Evolutionary conservation across 2,888 invertebrate species (phyloP).

Genomic region (Protula sp.): DNA sequence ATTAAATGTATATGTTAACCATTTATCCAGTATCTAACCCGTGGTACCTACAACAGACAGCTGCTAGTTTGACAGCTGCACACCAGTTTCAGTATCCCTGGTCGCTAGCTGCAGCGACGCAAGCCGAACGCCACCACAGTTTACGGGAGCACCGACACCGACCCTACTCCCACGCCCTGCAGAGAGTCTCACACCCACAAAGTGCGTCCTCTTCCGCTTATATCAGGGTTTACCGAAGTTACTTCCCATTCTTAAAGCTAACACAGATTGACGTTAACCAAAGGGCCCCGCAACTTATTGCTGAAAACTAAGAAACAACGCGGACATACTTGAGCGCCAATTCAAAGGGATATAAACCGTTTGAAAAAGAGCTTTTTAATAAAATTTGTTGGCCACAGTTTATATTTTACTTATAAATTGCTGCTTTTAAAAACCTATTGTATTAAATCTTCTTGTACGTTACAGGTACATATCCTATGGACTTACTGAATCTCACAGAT

Average conservation of each 20-base stretch:
- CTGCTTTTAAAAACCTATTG: too few relatives aligned
- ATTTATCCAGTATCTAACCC: background rate
- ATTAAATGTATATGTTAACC: too few relatives aligned
- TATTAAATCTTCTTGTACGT: background rate
- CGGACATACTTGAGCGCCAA: too few relatives aligned
- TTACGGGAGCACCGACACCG: constrained; percentile 37
- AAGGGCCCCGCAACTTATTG: too few relatives aligned
- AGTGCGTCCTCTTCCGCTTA: constrained; percentile 29
- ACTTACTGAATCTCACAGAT: background rate
- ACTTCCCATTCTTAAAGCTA: too few relatives aligned
- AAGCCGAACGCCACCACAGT: constrained; percentile 9
- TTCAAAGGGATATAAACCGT: too few relatives aligned
- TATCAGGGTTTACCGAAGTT: too few relatives aligned
- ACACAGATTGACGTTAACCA: too few relatives aligned
- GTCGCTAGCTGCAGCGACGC: background rate
- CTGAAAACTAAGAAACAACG: too few relatives aligned
- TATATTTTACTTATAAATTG: too few relatives aligned
- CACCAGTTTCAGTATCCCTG: background rate
- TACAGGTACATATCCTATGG: background rate
- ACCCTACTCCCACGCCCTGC: constrained; percentile 40
- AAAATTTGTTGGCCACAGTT: too few relatives aligned
- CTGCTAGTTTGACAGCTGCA: background rate
- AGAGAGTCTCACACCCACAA: constrained; percentile 39
- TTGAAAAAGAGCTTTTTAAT: too few relatives aligned
- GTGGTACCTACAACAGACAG: background rate